phyloP scores from a whole-genome alignment of 2,888 invertebrate species.

The Nasonia oneida region DNA sequence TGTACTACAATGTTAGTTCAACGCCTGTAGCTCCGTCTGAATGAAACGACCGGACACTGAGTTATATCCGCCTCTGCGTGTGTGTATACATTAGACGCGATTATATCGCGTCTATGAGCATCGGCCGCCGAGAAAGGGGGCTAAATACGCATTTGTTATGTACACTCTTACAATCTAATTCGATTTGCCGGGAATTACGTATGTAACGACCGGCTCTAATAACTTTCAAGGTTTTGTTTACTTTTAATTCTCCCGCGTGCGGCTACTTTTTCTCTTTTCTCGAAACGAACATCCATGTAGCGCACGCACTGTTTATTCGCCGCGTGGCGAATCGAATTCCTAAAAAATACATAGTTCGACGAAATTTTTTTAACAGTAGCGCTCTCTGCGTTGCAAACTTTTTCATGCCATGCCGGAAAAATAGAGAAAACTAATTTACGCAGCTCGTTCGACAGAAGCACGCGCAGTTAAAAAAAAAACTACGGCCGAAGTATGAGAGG shows the following conservation, averaged over 20 bases:
- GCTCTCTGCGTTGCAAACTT: background rate
- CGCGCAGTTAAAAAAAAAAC: background rate
- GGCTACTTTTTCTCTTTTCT: background rate
- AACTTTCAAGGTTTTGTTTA: background rate
- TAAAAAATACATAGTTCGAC: background rate
- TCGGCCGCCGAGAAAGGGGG: conserved; percentile 1
- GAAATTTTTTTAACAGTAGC: background rate
- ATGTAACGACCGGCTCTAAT: background rate
- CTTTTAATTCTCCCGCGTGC: background rate
- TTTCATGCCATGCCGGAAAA: background rate
- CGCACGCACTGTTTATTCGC: background rate
- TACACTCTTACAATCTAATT: background rate
- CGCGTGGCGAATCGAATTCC: background rate
- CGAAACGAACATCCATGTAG: background rate
- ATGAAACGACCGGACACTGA: background rate
- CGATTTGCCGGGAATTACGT: background rate
- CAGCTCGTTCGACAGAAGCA: background rate
- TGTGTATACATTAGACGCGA: background rate
- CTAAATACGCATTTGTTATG: background rate
- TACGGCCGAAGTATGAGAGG: background rate
- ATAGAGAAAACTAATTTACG: background rate
- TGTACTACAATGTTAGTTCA: background rate
- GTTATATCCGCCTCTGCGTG: background rate
- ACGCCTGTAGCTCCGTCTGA: background rate
- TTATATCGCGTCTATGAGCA: background rate